Conservation (phyloP, 2,113 vertebrate species). For the Pangasianodon gigas region DNA sequence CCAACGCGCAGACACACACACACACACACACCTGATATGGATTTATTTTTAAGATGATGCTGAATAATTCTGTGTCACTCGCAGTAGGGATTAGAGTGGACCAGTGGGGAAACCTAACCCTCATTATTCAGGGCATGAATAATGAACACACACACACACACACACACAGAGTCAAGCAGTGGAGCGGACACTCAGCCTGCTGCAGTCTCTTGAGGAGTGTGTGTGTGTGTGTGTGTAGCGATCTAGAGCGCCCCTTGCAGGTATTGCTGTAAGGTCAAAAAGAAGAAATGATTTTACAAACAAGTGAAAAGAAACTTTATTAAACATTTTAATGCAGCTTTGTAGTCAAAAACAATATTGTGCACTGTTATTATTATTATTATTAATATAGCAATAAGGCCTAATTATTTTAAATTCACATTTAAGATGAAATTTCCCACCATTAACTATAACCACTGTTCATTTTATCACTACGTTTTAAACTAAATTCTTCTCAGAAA, state of each 20-base stretch:
- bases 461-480: background rate
- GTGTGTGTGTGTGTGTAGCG: constrained; percentile 8
- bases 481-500: too few species aligned
- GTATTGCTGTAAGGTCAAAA: background rate
- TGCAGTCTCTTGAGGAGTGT: background rate
- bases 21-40: constrained; percentile 23
- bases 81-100: constrained; percentile 42
- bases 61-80: constrained; percentile 50
- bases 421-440: background rate
- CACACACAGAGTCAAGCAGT: background rate
- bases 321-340: background rate
- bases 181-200: background rate
- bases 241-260: constrained; percentile 56
- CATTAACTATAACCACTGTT: background rate
- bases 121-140: constrained; percentile 53
- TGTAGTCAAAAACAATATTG: background rate
- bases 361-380: background rate
- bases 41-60: constrained; percentile 43
- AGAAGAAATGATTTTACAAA: background rate
- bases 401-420: background rate
- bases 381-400: background rate
- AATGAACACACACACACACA: constrained; percentile 36
- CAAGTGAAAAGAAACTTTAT: background rate
- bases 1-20: background rate
- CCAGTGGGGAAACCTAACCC: constrained; percentile 53